These are phyloP conservation scores for Cyclopterus lumpus DNA, from an alignment of 2,797 vertebrate genomes.

Conservation along the genomic window DNA sequence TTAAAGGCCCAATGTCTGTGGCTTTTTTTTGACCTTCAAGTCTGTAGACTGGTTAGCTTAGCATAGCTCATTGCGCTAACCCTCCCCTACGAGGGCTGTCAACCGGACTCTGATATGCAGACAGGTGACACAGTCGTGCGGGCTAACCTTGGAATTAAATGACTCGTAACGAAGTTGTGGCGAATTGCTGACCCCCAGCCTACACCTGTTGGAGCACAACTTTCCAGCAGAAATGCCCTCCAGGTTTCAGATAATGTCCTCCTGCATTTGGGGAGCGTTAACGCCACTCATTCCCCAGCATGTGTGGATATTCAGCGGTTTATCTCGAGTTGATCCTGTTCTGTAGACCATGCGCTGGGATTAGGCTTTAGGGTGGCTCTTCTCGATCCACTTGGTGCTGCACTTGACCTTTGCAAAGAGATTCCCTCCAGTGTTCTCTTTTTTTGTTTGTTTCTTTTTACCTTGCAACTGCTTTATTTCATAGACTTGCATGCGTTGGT, in stretches of 20 bases:
- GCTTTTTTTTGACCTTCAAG: conserved; percentile 78
- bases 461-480: background rate
- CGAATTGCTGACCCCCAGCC: fast-evolving
- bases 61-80: conserved; percentile 20
- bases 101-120: background rate
- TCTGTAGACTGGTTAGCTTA: conserved; percentile 61
- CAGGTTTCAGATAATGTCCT: conserved; percentile 29
- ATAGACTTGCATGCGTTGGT: background rate
- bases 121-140: background rate
- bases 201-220: too few relatives aligned
- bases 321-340: conserved; percentile 42
- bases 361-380: conserved; percentile 20
- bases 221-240: background rate
- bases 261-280: background rate
- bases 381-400: background rate
- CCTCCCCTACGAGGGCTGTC: background rate
- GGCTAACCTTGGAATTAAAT: too few relatives aligned
- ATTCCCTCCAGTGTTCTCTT: background rate
- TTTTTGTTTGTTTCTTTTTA: background rate
- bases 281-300: conserved; percentile 14
- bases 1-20: background rate
- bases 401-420: background rate
- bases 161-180: fast-evolving
- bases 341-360: conserved; percentile 33
- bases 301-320: conserved; percentile 16